Conservation (phyloP, 2,888 invertebrate species). For the Agapetus fuscipes region DNA sequence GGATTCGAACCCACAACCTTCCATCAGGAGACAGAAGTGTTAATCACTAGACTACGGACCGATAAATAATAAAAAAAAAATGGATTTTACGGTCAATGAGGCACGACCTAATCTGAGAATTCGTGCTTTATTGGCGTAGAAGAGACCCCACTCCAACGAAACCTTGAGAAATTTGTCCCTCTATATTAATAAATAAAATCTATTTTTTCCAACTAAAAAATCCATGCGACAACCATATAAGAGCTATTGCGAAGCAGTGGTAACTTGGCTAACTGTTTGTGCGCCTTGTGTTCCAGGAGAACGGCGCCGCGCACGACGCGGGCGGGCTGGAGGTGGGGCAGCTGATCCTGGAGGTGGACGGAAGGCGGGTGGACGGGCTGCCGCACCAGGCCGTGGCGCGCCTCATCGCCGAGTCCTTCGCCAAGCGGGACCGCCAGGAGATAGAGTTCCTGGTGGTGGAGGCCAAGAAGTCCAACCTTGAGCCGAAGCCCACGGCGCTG, state of each 20-base stretch:
- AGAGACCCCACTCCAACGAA: too few species aligned
- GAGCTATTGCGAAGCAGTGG: too few species aligned
- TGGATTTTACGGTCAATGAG: too few species aligned
- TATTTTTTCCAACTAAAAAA: too few species aligned
- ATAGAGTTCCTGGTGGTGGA: constrained; percentile 91
- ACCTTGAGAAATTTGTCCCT: too few species aligned
- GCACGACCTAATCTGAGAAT: too few species aligned
- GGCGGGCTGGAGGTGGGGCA: constrained; percentile 92
- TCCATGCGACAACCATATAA: too few species aligned
- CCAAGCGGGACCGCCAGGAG: constrained; percentile 77
- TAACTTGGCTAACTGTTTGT: too few species aligned
- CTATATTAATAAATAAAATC: too few species aligned
- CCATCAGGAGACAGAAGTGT: background rate
- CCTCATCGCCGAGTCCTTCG: constrained; percentile 88
- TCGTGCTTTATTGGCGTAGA: too few species aligned
- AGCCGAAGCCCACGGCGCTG: constrained; percentile 83
- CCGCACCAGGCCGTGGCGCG: constrained; percentile 87
- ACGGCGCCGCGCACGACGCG: constrained; percentile 88
- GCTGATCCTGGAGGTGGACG: constrained; percentile 86
- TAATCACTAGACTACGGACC: constrained; percentile 1
- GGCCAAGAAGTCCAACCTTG: constrained; percentile 85
- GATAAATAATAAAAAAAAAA: too few species aligned
- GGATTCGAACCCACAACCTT: background rate
- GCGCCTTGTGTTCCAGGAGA: constrained; percentile 81
- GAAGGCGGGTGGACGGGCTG: constrained; percentile 66